Evolutionary conservation across 1,140 invertebrate species (phyloP).

Genomic region (Dysdera silvatica): DNA sequence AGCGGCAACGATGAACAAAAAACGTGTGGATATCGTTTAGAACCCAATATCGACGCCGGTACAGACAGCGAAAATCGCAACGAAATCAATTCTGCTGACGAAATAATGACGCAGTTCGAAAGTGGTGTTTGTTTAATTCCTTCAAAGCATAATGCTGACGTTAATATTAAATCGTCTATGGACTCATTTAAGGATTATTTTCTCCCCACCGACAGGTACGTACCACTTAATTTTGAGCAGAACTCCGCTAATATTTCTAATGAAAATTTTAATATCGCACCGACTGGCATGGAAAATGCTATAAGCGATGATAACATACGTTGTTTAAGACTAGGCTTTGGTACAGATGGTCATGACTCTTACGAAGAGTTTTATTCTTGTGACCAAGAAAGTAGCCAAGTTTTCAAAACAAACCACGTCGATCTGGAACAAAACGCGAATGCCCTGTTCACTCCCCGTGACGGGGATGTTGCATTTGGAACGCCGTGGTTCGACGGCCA

Average conservation of each 20-base stretch:
- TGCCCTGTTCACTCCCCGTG: conserved; percentile 15
- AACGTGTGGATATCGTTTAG: no score
- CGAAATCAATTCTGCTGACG: no score
- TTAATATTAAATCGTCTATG: conserved; percentile 8
- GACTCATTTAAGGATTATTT: conserved; percentile 27
- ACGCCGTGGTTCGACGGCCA: conserved; percentile 8
- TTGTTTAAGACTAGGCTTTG: conserved; percentile 23
- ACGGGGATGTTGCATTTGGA: conserved; percentile 23
- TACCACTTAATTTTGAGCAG: no score
- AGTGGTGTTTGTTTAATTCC: no score
- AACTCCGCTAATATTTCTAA: no score
- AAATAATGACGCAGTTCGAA: no score
- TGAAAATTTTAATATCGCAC: no score
- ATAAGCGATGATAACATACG: background rate
- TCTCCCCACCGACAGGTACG: conserved; percentile 5
- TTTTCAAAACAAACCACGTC: background rate
- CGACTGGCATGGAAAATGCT: no score
- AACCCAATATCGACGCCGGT: no score
- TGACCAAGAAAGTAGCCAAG: background rate
- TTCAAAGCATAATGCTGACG: no score
- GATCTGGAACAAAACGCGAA: background rate
- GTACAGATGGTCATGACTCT: background rate
- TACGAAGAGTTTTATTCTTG: background rate
- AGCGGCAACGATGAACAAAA: no score
- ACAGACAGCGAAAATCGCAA: no score